Conservation (phyloP, 2,888 invertebrate genomes). For the Cryptocheilus praepositus region DNA sequence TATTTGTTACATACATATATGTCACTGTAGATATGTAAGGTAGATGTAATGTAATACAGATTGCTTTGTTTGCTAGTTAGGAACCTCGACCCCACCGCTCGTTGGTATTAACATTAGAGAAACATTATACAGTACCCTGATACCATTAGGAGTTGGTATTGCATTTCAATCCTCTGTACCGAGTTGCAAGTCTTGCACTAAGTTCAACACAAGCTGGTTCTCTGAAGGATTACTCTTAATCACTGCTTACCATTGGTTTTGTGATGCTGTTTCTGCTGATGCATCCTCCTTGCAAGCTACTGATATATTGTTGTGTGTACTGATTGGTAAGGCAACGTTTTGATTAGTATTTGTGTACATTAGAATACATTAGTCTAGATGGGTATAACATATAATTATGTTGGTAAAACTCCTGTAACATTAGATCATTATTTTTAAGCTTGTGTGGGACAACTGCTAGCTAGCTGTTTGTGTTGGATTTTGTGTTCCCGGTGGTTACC, state of each 20-base stretch:
- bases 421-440: constrained; percentile 53
- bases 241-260: constrained; percentile 71
- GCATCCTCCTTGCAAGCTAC: constrained; percentile 67
- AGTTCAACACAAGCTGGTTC: constrained; percentile 61
- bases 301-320: constrained; percentile 68
- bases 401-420: not conserved
- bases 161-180: constrained; percentile 51
- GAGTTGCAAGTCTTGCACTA: constrained; percentile 42
- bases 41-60: constrained; percentile 3
- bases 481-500: constrained; percentile 69
- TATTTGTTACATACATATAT: not conserved
- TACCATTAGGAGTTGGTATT: constrained; percentile 67
- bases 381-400: not conserved
- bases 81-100: constrained; percentile 67
- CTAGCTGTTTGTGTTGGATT: constrained; percentile 69
- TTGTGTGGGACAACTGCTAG: constrained; percentile 66
- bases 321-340: constrained; percentile 61
- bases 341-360: constrained; percentile 1
- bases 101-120: constrained; percentile 69
- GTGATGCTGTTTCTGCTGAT: constrained; percentile 69
- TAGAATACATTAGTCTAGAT: not conserved
- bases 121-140: constrained; percentile 65
- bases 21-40: not conserved
- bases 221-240: constrained; percentile 63
- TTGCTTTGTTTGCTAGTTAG: constrained; percentile 56